phyloP scores from a whole-genome alignment of 2,888 invertebrate species.

The Polietes domitor region DNA sequence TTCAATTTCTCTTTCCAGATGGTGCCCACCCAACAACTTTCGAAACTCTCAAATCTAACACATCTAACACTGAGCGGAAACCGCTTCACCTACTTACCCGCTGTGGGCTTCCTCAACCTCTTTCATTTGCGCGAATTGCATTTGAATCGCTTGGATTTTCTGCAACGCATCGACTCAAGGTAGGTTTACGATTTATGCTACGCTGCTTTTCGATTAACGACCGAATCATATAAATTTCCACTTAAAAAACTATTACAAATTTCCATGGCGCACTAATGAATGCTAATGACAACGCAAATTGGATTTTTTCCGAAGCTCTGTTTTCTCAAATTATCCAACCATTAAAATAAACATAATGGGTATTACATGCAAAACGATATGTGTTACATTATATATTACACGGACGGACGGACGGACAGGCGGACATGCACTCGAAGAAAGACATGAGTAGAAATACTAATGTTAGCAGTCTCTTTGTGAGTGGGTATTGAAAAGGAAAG shows the following conservation, averaged over 20 bases:
- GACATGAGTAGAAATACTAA: too few relatives aligned
- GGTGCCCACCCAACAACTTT: conserved; percentile 88
- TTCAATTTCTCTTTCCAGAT: conserved; percentile 75
- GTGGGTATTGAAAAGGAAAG: too few relatives aligned
- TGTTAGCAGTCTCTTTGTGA: too few relatives aligned
- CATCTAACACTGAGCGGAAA: conserved; percentile 90
- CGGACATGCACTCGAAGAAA: neutral
- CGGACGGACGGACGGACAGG: neutral
- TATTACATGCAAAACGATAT: conserved; percentile 11
- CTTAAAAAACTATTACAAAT: conserved; percentile 33
- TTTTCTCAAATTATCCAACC: conserved; percentile 48
- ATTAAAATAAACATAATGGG: conserved; percentile 48
- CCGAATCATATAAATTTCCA: conserved; percentile 12
- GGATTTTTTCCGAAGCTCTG: neutral
- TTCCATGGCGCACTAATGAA: conserved; percentile 48
- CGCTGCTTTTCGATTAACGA: conserved; percentile 8
- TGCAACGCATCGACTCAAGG: conserved; percentile 87
- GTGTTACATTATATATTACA: neutral
- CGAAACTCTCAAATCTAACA: conserved; percentile 89
- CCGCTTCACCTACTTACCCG: conserved; percentile 87
- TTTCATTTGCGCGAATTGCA: conserved; percentile 90
- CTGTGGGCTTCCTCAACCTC: conserved; percentile 91
- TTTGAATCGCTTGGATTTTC: conserved; percentile 86
- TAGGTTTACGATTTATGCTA: conserved; percentile 70
- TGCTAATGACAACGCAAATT: conserved; percentile 48